These are phyloP conservation scores for Pycnomerus fuliginosus DNA, from an alignment of 2,888 invertebrate genomes.

Conservation along the genomic window DNA sequence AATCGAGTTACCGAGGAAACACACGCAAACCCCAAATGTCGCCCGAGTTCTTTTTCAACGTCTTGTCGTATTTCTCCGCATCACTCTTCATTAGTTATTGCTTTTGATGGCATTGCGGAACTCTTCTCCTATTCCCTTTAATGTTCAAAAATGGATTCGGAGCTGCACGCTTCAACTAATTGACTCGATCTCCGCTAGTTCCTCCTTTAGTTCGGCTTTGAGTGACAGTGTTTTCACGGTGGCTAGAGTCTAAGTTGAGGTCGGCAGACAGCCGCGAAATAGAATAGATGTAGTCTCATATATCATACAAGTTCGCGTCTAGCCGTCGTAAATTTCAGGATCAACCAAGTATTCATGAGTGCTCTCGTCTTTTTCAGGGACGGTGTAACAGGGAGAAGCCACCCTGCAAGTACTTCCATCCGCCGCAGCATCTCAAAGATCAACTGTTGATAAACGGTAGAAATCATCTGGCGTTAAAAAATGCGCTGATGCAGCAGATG, in stretches of 20 bases:
- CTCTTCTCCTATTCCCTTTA: conserved; percentile 37
- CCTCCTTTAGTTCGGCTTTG: neutral
- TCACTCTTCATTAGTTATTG: conserved; percentile 40
- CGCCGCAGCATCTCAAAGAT: conserved; percentile 99
- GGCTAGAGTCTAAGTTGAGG: conserved; percentile 6
- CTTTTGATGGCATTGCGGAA: conserved; percentile 32
- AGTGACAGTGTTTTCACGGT: conserved; percentile 1
- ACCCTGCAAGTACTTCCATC: conserved; percentile 99
- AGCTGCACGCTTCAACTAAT: no score
- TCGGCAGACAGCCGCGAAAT: conserved; percentile 28
- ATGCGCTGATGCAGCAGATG: conserved; percentile 97
- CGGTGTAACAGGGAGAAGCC: conserved; percentile 99
- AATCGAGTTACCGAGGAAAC: conserved; percentile 4
- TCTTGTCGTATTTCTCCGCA: conserved; percentile 37
- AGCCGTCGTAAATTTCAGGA: conserved; percentile 1
- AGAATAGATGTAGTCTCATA: conserved; percentile 31
- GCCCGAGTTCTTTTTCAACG: conserved; percentile 19
- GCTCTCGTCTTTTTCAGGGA: conserved; percentile 69
- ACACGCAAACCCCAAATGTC: neutral
- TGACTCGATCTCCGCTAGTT: conserved; percentile 2
- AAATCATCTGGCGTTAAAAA: conserved; percentile 98
- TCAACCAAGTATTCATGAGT: no score
- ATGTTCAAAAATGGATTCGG: no score
- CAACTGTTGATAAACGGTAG: conserved; percentile 99
- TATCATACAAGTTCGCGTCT: conserved; percentile 24